phyloP scores from a whole-genome alignment of 2,888 invertebrate species.

The Polymixis flavicincta region DNA sequence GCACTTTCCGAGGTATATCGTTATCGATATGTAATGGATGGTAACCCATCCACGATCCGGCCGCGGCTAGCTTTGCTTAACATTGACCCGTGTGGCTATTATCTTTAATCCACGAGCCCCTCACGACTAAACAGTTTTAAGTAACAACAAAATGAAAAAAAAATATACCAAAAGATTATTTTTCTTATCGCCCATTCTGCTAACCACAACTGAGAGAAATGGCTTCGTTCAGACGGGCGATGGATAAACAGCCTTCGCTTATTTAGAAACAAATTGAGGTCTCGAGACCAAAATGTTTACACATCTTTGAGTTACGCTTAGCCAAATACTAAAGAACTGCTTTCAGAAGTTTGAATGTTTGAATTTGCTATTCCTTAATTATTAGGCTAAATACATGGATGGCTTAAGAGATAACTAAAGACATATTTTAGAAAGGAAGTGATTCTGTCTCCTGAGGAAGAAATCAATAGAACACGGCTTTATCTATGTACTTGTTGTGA shows the following conservation, averaged over 20 bases:
- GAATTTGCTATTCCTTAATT: constrained; percentile 27
- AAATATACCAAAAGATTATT: constrained; percentile 6
- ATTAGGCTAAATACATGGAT: background rate
- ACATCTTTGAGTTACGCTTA: constrained; percentile 27
- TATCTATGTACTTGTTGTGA: background rate
- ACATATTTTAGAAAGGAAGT: too few relatives aligned
- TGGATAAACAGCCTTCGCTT: constrained; percentile 16
- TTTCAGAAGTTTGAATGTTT: constrained; percentile 16
- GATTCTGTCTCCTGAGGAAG: background rate
- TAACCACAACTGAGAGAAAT: constrained; percentile 22
- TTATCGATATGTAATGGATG: too few relatives aligned
- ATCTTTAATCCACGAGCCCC: too few relatives aligned
- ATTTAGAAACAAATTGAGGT: constrained; percentile 46
- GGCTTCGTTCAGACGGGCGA: background rate
- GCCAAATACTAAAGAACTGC: constrained; percentile 4
- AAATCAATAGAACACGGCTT: background rate
- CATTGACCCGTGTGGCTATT: too few relatives aligned
- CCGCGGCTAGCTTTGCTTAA: too few relatives aligned
- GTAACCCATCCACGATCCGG: too few relatives aligned
- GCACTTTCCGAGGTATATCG: too few relatives aligned
- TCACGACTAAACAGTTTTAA: background rate
- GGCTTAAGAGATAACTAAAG: background rate
- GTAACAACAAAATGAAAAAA: constrained; percentile 8
- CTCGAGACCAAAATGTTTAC: constrained; percentile 33
- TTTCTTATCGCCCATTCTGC: constrained; percentile 12